Percentiles rank a stretch among this genome's conserved stretches.
Conservation (phyloP, 2,113 vertebrate genomes). For the Eulacestoma nigropectus region DNA sequence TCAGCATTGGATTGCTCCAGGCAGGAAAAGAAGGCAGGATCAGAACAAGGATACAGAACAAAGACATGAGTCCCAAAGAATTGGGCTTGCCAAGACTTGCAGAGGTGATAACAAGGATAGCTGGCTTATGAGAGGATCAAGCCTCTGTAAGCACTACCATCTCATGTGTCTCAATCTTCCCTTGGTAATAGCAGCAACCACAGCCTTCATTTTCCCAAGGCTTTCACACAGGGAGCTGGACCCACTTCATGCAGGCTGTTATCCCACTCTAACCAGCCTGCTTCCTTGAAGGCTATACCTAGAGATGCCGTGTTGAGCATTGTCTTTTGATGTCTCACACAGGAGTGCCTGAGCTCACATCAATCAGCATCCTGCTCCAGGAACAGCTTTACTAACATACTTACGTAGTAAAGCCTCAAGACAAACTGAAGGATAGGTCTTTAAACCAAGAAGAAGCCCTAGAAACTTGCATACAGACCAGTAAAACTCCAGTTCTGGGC, state of each 20-base stretch:
- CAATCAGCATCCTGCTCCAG: background rate
- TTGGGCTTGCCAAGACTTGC: background rate
- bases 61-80: background rate
- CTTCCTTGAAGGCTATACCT: background rate
- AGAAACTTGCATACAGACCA: background rate
- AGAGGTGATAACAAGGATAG: background rate
- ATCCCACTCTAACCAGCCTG: background rate
- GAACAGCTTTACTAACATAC: background rate
- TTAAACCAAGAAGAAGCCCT: background rate
- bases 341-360: background rate
- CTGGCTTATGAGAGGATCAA: background rate
- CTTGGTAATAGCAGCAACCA: background rate
- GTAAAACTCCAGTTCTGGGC: background rate
- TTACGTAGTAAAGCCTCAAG: background rate
- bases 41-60: background rate
- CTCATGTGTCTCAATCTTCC: background rate
- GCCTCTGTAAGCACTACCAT: background rate
- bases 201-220: background rate
- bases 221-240: background rate
- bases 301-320: background rate
- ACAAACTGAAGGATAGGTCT: background rate
- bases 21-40: background rate
- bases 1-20: background rate
- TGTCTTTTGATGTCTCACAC: background rate
- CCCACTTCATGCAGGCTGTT: background rate